Evolutionary conservation across 1,140 invertebrate genomes (phyloP), one percentile per base, ranked within the genome.

Genomic region (Stenopsyche tienmushanensis): DNA sequence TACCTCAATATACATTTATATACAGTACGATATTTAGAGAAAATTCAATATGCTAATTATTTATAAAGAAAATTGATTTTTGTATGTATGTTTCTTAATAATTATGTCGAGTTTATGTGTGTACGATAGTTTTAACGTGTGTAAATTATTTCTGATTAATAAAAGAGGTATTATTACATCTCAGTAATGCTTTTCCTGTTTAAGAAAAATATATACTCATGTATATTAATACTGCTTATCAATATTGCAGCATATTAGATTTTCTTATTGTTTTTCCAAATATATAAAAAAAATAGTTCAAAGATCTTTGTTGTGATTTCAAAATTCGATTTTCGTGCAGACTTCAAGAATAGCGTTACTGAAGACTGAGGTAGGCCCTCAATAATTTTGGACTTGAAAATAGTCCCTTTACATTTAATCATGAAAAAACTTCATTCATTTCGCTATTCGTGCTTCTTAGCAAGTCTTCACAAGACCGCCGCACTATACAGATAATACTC

Each of bases 331-430:
- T 71, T 71, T 67, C 54, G 64, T 64, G 67, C 70, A 71, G 70
- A 71, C 70, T 44, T 69, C 70, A 66, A 71, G 67, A 71, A 66
- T 71, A 69, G 70, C 70, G 64, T 69, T 71, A 68, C 70, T 71
- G 70, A 71, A 71, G 62, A 69, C 62, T 21, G 71, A 71, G 69
- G 69, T 71, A 72, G 62, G 67, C 60, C 26, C 44, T 41, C 17
- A 59, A 47, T 34, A 53, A 65, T 69, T 69, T 69, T 66, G 64
- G 64, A 69, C 52, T 64, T 53, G 34, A 10, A 62, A 25, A 29
- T 58, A 44, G 67, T 65, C 53, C n/a, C 67, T 65, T 15, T 62
- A n/a, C n/a, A 42, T 45, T 59, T 42, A 21, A 55, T 64, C 29
- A 23, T 52, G 29, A 34, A 34, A 34, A 34, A 7, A 7, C 13